Evolutionary conservation across 1,140 invertebrate species (phyloP), one percentile per base, ranked within the genome.

Genomic region (Drosophila mayri): DNA sequence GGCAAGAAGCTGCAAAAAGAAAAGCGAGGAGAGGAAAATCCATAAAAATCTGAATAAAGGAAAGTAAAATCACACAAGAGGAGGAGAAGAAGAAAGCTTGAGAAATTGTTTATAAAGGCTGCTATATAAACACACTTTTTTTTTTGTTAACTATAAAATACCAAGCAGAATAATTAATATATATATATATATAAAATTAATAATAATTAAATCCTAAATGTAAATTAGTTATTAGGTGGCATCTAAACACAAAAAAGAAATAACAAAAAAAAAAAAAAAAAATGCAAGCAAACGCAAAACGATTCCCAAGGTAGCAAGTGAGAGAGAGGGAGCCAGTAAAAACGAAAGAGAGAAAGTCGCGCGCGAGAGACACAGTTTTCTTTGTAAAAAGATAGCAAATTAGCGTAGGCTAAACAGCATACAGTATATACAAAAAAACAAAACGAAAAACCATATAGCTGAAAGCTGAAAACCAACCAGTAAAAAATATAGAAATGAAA

Each of bases 61-160:
- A 11, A 66, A 46, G 25, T 14, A 64, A 18, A 46, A 18, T 52
- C 49, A 52, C 49, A 52, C 30, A 38, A n/a, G 10, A 12, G 32
- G 22, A 32, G 18, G 18, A 25, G 30, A 20, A 74, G 41, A 14
- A 43, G n/a, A 44, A 59, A 43, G 67, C 57, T 52, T 55, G 57
- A 58, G 55, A 58, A 76, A 46, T 82, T 87, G 83, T 87, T 87
- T 84, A 84, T 80, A 77, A 87, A 87, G 79, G 83, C 84, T 87
- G 82, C 79, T 83, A 79, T 76, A 81, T 55, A 71, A 50, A 74
- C 40, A 68, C 37, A 70, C 80, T 81, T 84, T 81, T 49, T 49
- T 85, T 86, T 86, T 86, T 86, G 74, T 86, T 86, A 88, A 83
- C 67, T 83, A 77, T 83, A 88, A 52, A 79, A 59, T 61, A 76